A percentile compares a stretch with the other conserved stretches of the same genome.
phyloP scores from a whole-genome alignment of 2,797 vertebrate genomes.

The Accipiter fasciatus region DNA sequence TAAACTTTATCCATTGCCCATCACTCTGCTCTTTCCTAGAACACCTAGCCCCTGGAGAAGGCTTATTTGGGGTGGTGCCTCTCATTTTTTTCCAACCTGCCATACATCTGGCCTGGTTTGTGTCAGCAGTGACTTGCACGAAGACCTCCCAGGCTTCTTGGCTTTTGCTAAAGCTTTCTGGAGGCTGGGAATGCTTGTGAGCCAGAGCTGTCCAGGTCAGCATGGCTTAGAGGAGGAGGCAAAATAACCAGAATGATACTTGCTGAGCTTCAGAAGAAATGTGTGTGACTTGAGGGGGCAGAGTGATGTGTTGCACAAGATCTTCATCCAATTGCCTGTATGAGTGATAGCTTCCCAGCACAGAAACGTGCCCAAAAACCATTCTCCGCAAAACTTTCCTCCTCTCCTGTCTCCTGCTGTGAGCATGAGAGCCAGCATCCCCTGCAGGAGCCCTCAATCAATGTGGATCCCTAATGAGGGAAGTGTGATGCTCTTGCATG shows the following conservation, averaged over 20 bases:
- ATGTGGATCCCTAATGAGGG: background rate
- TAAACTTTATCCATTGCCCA: background rate
- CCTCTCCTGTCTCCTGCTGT: background rate
- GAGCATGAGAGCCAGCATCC: background rate
- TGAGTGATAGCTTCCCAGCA: background rate
- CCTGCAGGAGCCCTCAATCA: background rate
- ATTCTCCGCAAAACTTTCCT: background rate
- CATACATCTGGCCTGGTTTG: background rate
- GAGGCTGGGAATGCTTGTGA: background rate
- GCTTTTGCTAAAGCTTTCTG: background rate
- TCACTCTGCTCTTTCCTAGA: background rate
- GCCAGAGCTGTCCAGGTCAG: background rate
- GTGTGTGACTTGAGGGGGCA: background rate
- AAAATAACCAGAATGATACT: background rate
- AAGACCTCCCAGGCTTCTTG: constrained; percentile 4
- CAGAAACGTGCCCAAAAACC: background rate
- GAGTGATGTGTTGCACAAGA: background rate
- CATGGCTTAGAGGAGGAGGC: background rate
- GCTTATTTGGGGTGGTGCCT: background rate
- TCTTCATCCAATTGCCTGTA: background rate
- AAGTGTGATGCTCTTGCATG: background rate
- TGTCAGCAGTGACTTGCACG: background rate
- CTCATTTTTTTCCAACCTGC: background rate
- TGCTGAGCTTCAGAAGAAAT: background rate
- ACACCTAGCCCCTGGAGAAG: background rate